Percentiles rank a stretch among this genome's conserved stretches.
phyloP scores from a whole-genome alignment of 2,113 vertebrate genomes.

The Pluvianellus socialis region DNA sequence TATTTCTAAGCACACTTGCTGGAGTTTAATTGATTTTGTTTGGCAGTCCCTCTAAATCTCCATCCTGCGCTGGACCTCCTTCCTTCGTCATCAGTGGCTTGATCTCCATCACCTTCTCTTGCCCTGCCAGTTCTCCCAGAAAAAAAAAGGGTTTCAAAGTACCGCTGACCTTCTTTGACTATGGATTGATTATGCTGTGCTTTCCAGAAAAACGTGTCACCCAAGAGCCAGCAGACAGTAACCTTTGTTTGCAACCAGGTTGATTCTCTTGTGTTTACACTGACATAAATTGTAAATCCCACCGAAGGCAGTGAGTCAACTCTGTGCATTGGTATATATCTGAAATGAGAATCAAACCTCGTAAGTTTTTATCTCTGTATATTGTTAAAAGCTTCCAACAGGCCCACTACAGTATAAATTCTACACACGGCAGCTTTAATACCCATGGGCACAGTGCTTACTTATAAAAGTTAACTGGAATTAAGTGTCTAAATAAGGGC shows the following conservation, averaged over 20 bases:
- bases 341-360: neutral
- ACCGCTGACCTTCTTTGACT: neutral
- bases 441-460: neutral
- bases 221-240: neutral
- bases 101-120: neutral
- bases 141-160: neutral
- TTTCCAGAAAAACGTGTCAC: neutral
- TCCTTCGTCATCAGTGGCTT: neutral
- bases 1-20: neutral
- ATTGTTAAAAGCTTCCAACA: neutral
- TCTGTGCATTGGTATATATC: neutral
- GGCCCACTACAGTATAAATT: neutral
- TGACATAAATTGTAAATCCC: neutral
- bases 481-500: neutral
- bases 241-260: neutral
- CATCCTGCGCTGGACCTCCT: neutral
- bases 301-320: neutral
- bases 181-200: neutral
- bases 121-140: neutral
- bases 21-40: neutral
- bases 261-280: neutral
- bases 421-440: neutral
- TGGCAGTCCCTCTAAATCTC: neutral
- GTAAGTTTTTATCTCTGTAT: neutral
- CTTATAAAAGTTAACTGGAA: neutral